Conservation (phyloP, 2,888 invertebrate species). For the Nasonia oneida region DNA sequence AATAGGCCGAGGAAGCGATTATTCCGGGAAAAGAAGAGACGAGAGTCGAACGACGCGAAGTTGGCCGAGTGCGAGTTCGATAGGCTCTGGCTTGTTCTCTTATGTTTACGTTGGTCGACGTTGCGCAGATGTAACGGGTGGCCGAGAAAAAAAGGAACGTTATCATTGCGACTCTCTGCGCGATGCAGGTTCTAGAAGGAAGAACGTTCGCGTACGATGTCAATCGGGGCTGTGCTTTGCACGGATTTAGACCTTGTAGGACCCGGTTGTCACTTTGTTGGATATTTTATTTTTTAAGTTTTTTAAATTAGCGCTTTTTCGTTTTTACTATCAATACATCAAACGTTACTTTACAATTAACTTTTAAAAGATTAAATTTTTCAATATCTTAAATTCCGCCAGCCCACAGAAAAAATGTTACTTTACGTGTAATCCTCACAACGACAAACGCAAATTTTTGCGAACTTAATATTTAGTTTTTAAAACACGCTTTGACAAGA, state of each 20-base stretch:
- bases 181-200: conserved; percentile 38
- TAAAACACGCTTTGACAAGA: background rate
- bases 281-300: background rate
- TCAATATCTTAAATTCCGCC: no score
- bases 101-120: background rate
- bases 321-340: no score
- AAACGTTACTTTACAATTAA: no score
- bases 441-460: background rate
- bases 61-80: conserved; percentile 5
- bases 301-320: background rate
- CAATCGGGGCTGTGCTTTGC: background rate
- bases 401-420: no score
- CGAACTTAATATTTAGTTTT: background rate
- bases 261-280: no score
- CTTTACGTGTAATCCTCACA: no score
- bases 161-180: background rate
- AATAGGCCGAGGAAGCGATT: background rate
- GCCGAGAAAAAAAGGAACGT: background rate
- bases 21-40: background rate
- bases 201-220: conserved; percentile 27
- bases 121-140: conserved; percentile 60
- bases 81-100: background rate
- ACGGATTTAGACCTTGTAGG: no score
- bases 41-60: conserved; percentile 27
- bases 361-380: no score